Percentiles rank a stretch among this genome's conserved stretches.
Conservation (phyloP, 2,113 vertebrate genomes). For the Sorex araneus region DNA sequence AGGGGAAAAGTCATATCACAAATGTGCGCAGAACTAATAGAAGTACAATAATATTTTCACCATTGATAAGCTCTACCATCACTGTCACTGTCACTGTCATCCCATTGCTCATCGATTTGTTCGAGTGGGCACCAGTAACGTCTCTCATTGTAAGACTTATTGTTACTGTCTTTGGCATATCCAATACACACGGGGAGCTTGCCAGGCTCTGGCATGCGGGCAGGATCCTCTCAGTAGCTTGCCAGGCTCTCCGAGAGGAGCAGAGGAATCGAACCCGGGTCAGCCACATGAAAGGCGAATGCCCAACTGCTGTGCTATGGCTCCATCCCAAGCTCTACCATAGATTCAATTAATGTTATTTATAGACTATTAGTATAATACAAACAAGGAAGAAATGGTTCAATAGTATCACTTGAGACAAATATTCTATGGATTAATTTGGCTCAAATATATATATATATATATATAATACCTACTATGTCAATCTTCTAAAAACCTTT, state of each 20-base stretch:
- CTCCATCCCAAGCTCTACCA: not conserved
- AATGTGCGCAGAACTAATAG: not conserved
- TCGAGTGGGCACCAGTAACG: no score
- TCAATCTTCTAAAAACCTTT: not conserved
- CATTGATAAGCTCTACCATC: not conserved
- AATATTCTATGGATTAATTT: not conserved
- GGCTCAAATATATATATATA: not conserved
- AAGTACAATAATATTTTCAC: conserved; percentile 7
- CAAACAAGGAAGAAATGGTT: not conserved
- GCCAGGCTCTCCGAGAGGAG: no score
- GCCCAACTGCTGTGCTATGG: no score
- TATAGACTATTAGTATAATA: not conserved
- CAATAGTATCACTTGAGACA: not conserved
- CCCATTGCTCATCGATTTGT: no score
- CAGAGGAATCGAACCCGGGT: no score
- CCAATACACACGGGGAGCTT: no score
- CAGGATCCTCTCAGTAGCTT: no score
- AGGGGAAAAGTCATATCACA: not conserved
- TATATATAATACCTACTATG: not conserved
- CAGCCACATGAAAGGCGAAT: no score
- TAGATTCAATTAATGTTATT: not conserved
- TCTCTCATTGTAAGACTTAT: no score
- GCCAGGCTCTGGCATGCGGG: no score
- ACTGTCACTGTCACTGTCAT: no score
- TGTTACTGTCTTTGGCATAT: no score